Evolutionary conservation across 2,113 vertebrate species (phyloP).

Genomic region (Xenopus tropicalis): DNA sequence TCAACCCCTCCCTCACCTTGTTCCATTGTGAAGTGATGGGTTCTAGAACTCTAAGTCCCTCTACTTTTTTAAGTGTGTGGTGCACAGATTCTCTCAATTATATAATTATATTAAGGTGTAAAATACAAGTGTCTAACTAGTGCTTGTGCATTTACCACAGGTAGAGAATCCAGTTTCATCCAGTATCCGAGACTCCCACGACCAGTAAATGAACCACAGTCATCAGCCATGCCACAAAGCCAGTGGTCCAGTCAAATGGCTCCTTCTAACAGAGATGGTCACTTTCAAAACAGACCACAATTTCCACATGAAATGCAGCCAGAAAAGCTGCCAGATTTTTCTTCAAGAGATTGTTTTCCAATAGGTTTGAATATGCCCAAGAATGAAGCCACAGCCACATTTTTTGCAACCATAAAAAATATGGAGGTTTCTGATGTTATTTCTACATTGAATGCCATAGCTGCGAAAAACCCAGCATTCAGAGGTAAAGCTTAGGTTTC

Average conservation of each 20-base stretch:
- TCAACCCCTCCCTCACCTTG: too few relatives aligned
- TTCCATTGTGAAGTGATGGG: too few relatives aligned
- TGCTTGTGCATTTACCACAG: too few relatives aligned
- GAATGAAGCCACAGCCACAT: slow-evolving; percentile 38
- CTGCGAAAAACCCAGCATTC: slow-evolving; percentile 56
- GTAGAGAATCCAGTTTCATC: too few relatives aligned
- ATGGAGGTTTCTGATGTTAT: slow-evolving; percentile 55
- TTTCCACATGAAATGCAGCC: not conserved
- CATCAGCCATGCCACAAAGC: not conserved
- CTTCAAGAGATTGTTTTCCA: not conserved
- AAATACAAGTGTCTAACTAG: too few relatives aligned
- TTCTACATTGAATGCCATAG: slow-evolving; percentile 51
- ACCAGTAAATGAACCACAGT: not conserved
- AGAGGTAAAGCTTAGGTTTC: slow-evolving; percentile 50
- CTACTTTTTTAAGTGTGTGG: too few relatives aligned
- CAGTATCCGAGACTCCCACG: not conserved
- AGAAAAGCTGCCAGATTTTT: too few relatives aligned
- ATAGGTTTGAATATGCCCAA: not conserved
- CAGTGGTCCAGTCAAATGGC: not conserved
- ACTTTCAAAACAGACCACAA: not conserved
- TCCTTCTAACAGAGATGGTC: not conserved
- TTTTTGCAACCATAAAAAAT: slow-evolving; percentile 55
- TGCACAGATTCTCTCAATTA: too few relatives aligned
- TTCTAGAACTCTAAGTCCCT: too few relatives aligned
- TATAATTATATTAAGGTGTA: too few relatives aligned